Percentiles rank a stretch among this genome's conserved stretches.
These are phyloP conservation scores for Tympanuchus pallidicinctus DNA, from an alignment of 2,113 vertebrate genomes.

Conservation along the genomic window DNA sequence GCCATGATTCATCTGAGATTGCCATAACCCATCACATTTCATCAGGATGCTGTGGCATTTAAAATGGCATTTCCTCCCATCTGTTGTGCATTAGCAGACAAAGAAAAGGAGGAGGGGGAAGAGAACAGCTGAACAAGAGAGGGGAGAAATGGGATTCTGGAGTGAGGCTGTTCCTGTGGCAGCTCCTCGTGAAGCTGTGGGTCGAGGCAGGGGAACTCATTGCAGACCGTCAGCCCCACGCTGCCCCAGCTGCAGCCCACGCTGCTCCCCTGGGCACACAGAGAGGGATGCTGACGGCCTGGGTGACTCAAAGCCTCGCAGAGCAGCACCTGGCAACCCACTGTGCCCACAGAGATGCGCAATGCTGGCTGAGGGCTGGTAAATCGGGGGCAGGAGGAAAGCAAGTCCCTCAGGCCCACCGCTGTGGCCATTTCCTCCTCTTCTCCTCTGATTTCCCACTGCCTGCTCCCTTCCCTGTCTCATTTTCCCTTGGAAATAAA, in stretches of 20 bases:
- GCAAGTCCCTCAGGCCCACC: not conserved
- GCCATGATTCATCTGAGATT: slow-evolving; percentile 52
- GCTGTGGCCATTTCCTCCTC: not conserved
- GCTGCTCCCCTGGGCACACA: not conserved
- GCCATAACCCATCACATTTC: slow-evolving; percentile 61
- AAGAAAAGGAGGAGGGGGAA: slow-evolving; percentile 48
- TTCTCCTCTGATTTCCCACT: not conserved
- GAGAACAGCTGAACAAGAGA: slow-evolving; percentile 51
- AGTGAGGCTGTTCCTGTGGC: slow-evolving; percentile 18
- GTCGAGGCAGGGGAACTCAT: not conserved
- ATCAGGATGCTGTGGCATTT: slow-evolving; percentile 69
- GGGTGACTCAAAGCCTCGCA: not conserved
- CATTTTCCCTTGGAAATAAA: not conserved
- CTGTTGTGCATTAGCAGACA: slow-evolving; percentile 70
- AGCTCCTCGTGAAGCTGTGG: not conserved
- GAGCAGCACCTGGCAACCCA: not conserved
- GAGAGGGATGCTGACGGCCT: not conserved
- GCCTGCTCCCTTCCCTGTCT: not conserved
- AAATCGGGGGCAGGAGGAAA: not conserved
- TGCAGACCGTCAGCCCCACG: fast-evolving
- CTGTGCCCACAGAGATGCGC: not conserved
- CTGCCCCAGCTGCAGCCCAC: not conserved
- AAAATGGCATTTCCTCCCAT: slow-evolving; percentile 76
- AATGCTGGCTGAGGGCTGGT: not conserved
- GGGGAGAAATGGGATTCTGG: not conserved